Evolutionary conservation across 2,113 vertebrate species (phyloP), one percentile per base, ranked within the genome.

Genomic region (Alexandromys fortis): DNA sequence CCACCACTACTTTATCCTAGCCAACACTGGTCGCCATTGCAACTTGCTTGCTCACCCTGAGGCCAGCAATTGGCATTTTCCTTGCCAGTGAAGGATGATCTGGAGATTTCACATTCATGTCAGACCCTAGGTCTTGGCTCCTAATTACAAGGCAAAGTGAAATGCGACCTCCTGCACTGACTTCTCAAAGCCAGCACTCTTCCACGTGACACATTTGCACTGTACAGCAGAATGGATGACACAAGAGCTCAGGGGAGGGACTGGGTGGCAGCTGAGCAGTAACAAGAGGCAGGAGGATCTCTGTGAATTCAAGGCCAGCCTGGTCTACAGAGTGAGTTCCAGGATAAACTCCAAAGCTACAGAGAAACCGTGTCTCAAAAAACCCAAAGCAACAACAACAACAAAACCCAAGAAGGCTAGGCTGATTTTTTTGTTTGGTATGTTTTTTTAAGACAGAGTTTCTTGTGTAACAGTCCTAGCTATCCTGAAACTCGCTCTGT

Each of bases 181-280:
- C 55, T 77, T 90, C 77, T 90, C 81, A 97, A 96, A 95, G 83
- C 72, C 90, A 95, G 81, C 67, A 65, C 89, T 95, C 93, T 93
- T 42, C 94, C 5, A 94, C 70, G 73, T 63, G 28, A 96, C 65
- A 73, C 38, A 73, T 9, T 78, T 85, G 61, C 94, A 90, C 91
- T 91, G 7, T 61, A 78, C 61, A 90, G 67, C 28, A 72, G 26
- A 91, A 65, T 88, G 95, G 95, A 83, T 68, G 90, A 86, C 13
- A 79, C 67, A 63, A 67, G 65, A 30, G 24, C 58, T 6, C 75
- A 75, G 28, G 79, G 61, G 28, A 58, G 70, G 92, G 47, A 82
- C 33, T 73, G 3, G 52, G 30, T 97, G 73, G 87, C 75, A 93
- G 45, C 12, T 9, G 38, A 65, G 38, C 79, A 87, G 87, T 87